A percentile compares a stretch with the other conserved stretches of the same genome.
Evolutionary conservation across 2,797 vertebrate species (phyloP).

Genomic region (Alcedo quadribrachys): DNA sequence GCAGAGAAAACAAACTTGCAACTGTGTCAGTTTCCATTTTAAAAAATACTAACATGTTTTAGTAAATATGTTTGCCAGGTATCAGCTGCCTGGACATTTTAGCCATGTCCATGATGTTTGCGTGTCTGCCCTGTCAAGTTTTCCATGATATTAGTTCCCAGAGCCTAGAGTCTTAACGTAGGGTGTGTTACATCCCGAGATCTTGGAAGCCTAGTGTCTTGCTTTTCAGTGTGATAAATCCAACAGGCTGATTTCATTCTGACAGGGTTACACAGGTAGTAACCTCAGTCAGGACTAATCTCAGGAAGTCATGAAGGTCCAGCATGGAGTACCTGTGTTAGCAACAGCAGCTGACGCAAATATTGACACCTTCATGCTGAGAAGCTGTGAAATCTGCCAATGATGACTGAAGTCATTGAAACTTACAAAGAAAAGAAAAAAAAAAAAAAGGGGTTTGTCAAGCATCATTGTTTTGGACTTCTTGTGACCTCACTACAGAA

Average conservation of each 20-base stretch:
- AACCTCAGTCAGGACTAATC: not conserved
- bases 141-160: not conserved
- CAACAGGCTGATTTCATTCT: not conserved
- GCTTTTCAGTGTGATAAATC: not conserved
- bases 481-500: slow-evolving; percentile 39
- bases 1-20: no score
- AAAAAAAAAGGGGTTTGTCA: not conserved
- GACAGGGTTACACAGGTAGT: not conserved
- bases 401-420: not conserved
- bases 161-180: not conserved
- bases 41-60: not conserved
- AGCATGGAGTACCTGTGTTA: not conserved
- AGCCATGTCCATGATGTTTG: not conserved
- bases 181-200: not conserved
- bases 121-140: not conserved
- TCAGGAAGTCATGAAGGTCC: not conserved
- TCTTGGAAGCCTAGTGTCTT: not conserved
- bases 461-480: slow-evolving; percentile 25
- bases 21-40: not conserved
- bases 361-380: not conserved
- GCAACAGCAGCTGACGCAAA: not conserved
- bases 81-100: not conserved
- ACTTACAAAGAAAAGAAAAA: not conserved
- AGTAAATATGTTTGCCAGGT: not conserved
- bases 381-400: not conserved